Base-by-base conservation (phyloP, 2,888 invertebrate genomes). In the Chironomus riparius region DNA sequence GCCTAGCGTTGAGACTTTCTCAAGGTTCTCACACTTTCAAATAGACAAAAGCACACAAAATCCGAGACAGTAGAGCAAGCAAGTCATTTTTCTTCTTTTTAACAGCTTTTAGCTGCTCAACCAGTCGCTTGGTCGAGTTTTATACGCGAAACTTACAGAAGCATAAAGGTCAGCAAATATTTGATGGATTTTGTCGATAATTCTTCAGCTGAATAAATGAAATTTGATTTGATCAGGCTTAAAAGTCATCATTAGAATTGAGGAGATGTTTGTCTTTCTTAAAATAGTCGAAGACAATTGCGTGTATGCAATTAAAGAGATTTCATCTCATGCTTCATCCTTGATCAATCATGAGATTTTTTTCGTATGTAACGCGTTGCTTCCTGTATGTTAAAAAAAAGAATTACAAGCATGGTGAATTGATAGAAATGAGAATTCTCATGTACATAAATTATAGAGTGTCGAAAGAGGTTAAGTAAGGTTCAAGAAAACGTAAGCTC, bases 141-240 rank as follows among this genome's bases (percentile, higher is more conserved):
- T 3, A 22, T 65, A 65, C 13, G 65, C 65, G 65, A 65, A 65
- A 21, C 18, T 65, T 65, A 65, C 65, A 56, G 71, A 71, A 71
- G 71, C 71, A 50, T 50, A 61, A 71, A 71, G 71, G 71, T 71
- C 61, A 28, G 28, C 24, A 56, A 71, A 71, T 71, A 71, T 71
- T 71, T 70, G 70, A 50, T 65, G 18, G 56, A 56, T 65, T 21
- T 24, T 24, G 24, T 65, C 21, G 56, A 56, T 56, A 56, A 56
- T 18, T 10, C n/a, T 13, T 65, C 21, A 22, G 65, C 22, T 65
- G 12, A 65, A 65, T 65, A 22, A 65, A 65, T 65, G 18, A 12
- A 56, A 56, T 56, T 15, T 6, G 5, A 56, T 56, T n/a, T 18
- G 56, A 56, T 56, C 56, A 15, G n/a, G 15, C 5, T 15, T 56